Conservation (phyloP, 2,888 invertebrate species). For the Spatulosminthurus flaviceps region DNA sequence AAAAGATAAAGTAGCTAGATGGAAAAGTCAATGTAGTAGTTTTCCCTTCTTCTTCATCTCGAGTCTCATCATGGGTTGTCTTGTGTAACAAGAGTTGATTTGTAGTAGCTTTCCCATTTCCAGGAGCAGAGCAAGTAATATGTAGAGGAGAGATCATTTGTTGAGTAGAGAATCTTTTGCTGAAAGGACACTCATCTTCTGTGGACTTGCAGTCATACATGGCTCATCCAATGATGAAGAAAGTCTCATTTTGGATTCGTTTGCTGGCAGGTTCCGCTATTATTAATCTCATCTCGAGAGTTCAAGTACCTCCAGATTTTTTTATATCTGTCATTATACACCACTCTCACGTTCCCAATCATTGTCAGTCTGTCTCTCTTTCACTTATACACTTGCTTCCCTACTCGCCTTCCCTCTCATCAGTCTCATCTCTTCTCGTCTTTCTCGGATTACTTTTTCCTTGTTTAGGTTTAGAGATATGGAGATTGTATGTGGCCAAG, state of each 20-base stretch:
- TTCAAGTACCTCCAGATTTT: slow-evolving; percentile 10
- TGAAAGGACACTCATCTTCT: background rate
- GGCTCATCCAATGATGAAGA: background rate
- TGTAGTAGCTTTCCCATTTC: slow-evolving; percentile 5
- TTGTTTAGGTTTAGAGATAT: background rate
- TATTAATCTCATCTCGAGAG: slow-evolving; percentile 14
- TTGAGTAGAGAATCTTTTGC: background rate
- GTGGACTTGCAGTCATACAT: background rate
- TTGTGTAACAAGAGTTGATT: slow-evolving; percentile 19
- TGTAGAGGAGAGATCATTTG: slow-evolving; percentile 15
- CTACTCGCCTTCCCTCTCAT: background rate
- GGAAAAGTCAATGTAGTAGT: slow-evolving; percentile 28
- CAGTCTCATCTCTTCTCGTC: background rate
- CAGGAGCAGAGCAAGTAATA: too few species aligned
- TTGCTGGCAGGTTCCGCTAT: background rate
- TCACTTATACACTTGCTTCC: slow-evolving; percentile 15
- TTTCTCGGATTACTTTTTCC: background rate
- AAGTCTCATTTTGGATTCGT: slow-evolving; percentile 24
- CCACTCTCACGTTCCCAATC: slow-evolving; percentile 1
- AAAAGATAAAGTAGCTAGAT: slow-evolving; percentile 37
- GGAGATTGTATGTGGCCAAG: background rate
- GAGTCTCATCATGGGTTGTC: slow-evolving; percentile 11
- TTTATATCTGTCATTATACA: slow-evolving; percentile 18
- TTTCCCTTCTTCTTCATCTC: slow-evolving; percentile 31
- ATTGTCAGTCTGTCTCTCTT: slow-evolving; percentile 15